Evolutionary conservation across 2,113 vertebrate genomes (phyloP), one percentile per base, ranked within the genome.

Genomic region (Arvicanthis niloticus): DNA sequence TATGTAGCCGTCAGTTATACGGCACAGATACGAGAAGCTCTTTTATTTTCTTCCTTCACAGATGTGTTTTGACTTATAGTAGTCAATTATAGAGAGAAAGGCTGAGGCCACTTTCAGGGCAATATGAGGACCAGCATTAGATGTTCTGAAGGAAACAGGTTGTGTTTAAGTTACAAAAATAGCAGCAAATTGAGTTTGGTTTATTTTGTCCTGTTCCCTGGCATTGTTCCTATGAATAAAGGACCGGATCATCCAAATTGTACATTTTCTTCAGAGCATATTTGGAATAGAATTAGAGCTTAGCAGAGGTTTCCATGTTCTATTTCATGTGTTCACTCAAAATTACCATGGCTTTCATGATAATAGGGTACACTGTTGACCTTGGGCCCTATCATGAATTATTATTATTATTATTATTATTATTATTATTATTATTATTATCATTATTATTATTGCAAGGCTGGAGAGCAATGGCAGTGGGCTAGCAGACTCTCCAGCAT

Each of bases 101-200:
- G n/a, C 4, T 78, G 62, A 88, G 40, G 76, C 37, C 21, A 37
- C 88, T 96, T 81, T 88, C 56, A 93, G 68, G 62, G 21, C 21
- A 91, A 75, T 51, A 26, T 42, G 89, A 91, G 5, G 34, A 0
- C 51, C 60, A 88, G 21, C n/a, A 45, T 90, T 67, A 72, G 67
- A 84, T 45, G 26, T 67, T 82, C 26, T 88, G 56, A 81, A 89
- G 89, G 72, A 89, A 88, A 58, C 45, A 91, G 48, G n/a, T 16
- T 92, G 84, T 78, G 53, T 72, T 95, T 24, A 93, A 91, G 53
- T 82, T 92, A 8, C 70, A 26, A 96, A 91, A 85, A 58, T 73
- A 73, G 37, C 24, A 91, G 26, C 31, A 78, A 89, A 93, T 58
- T 67, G 45, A 65, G 45, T 26, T 94, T 94, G 88, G 53, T 70